Conservation (phyloP, 2,113 vertebrate genomes). For the Actinemys pallida region DNA sequence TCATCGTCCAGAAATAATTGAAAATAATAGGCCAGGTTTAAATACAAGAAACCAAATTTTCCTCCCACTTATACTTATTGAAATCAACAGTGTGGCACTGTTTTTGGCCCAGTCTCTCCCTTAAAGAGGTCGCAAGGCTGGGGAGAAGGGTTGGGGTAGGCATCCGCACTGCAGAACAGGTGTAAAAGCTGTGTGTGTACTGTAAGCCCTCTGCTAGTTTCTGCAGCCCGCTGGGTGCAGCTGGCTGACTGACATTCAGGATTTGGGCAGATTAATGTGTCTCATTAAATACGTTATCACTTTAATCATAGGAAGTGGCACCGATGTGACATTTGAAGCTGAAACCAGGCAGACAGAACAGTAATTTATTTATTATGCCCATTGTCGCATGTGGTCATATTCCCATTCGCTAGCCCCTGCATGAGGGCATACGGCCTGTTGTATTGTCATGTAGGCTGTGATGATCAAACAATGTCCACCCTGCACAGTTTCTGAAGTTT, state of each 20-base stretch:
- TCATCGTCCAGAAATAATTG: not conserved
- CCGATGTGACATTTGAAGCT: not conserved
- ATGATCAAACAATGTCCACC: not conserved
- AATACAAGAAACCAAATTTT: not conserved
- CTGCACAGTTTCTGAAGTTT: not conserved
- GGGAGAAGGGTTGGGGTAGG: not conserved
- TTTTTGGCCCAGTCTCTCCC: not conserved
- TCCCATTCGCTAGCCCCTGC: not conserved
- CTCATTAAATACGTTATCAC: not conserved
- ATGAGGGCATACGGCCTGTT: not conserved
- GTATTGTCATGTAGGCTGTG: not conserved
- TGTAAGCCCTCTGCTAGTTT: conserved; percentile 34
- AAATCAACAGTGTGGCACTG: not conserved
- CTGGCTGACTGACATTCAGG: not conserved
- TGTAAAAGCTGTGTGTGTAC: not conserved
- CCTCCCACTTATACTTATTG: not conserved
- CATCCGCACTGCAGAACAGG: not conserved
- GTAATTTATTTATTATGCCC: not conserved
- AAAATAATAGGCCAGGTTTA: not conserved
- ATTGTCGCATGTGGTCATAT: not conserved
- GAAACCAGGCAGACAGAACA: not conserved
- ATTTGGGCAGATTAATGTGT: conserved; percentile 4
- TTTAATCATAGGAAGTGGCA: not conserved
- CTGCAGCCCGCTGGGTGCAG: not conserved
- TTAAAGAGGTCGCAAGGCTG: not conserved